phyloP scores from a whole-genome alignment of 1,140 invertebrate species.

The Cecropterus lyciades region DNA sequence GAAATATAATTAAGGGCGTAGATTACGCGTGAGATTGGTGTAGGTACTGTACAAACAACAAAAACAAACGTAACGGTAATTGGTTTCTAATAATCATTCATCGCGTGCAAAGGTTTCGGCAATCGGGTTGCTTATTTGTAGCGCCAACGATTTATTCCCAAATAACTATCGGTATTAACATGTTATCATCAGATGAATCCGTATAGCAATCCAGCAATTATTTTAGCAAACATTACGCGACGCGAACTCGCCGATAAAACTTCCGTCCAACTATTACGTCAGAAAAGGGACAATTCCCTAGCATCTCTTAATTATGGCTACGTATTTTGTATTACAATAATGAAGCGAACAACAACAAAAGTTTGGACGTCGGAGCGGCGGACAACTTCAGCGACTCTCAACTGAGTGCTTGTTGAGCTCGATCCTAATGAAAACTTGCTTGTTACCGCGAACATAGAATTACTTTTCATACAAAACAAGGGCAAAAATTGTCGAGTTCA shows the following conservation, averaged over 20 bases:
- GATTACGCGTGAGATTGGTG: conserved; percentile 33
- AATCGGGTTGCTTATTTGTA: conserved; percentile 18
- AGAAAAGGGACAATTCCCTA: conserved; percentile 66
- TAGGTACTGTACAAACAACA: not conserved
- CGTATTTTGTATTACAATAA: conserved; percentile 82
- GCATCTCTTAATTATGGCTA: conserved; percentile 80
- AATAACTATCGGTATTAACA: conserved; percentile 55
- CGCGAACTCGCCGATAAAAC: conserved; percentile 69
- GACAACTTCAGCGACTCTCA: conserved; percentile 71
- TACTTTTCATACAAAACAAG: conserved; percentile 65
- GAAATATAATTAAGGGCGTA: conserved; percentile 30
- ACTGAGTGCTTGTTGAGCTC: conserved; percentile 76
- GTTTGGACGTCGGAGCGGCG: conserved; percentile 72
- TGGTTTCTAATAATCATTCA: conserved; percentile 56
- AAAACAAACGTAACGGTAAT: conserved; percentile 50
- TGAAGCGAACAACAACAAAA: conserved; percentile 82
- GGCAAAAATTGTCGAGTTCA: conserved; percentile 54
- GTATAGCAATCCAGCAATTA: conserved; percentile 57
- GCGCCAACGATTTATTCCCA: conserved; percentile 40
- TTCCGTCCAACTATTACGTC: conserved; percentile 73
- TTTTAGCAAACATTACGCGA: conserved; percentile 68
- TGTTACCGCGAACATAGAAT: conserved; percentile 69
- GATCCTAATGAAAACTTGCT: conserved; percentile 78
- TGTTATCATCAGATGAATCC: too few relatives aligned
- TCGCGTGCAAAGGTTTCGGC: conserved; percentile 40